These are phyloP conservation scores for Odiellus spinosus DNA, from an alignment of 2,888 invertebrate species.

Conservation along the genomic window DNA sequence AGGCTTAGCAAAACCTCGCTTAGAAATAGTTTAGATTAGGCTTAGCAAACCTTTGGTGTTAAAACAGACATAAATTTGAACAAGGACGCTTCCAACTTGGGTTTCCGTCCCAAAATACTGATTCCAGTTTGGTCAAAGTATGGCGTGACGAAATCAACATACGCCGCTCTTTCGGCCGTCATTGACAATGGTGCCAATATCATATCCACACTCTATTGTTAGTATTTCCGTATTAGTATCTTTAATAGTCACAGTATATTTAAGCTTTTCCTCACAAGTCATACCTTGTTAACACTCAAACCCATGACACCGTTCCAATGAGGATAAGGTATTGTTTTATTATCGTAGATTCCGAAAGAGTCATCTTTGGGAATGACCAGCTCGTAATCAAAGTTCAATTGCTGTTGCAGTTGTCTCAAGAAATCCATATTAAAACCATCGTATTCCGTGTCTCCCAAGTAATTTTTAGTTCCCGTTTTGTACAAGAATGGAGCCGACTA, in stretches of 20 bases:
- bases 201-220: constrained; percentile 53
- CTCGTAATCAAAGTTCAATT: constrained; percentile 64
- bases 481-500: not conserved
- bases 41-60: constrained; percentile 55
- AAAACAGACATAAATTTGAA: constrained; percentile 89
- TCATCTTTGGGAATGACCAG: constrained; percentile 46
- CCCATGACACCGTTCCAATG: constrained; percentile 71
- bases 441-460: constrained; percentile 16
- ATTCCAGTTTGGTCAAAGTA: constrained; percentile 87
- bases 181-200: constrained; percentile 66
- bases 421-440: constrained; percentile 71
- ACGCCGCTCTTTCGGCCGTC: constrained; percentile 78
- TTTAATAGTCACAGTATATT: too few relatives aligned
- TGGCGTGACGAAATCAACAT: constrained; percentile 76
- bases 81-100: constrained; percentile 58
- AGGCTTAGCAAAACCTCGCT: too few relatives aligned
- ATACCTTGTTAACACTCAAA: not conserved
- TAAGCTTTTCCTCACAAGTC: too few relatives aligned
- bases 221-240: not conserved
- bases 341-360: constrained; percentile 46
- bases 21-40: too few relatives aligned
- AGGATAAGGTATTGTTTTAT: constrained; percentile 37
- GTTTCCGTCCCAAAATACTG: constrained; percentile 70
- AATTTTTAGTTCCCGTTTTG: constrained; percentile 7
- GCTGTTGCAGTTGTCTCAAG: constrained; percentile 47